Base-by-base conservation (phyloP, 2,797 vertebrate species). In the Phoeniculus purpureus region DNA sequence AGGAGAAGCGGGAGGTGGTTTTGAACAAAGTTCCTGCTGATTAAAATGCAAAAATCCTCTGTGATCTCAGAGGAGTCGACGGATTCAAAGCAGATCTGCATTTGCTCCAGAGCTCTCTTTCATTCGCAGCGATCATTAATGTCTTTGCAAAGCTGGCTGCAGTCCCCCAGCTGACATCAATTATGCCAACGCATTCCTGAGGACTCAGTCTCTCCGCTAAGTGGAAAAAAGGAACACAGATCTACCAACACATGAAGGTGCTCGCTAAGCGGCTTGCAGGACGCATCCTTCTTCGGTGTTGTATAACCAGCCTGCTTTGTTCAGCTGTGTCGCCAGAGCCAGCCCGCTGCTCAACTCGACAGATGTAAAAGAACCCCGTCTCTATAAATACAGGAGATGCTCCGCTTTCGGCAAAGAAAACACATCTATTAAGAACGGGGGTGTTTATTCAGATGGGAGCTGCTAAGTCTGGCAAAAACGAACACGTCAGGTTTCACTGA, bases 401-500 rank as follows among this genome's bases (percentile, higher is more conserved):
- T 95, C 59, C 78, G 80, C 54, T 73, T 88, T 89, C 17, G 43
- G 80, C 25, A 67, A 87, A 83, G 59, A 94, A 94, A 95, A 52
- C 19, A 21, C 31, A 50, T 62, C 62, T 72, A 77, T 82, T 89
- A 72, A 89, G 78, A 62, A 52, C 11, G 3, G 10, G 72, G 94
- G 94, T 48, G 43, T 14, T 65, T 15, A 13, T 77, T 48, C 73
- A 85, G 67, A 84, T 86, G 86, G 50, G 75, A 89, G 81, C 76
- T 95, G 87, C 73, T 95, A 94, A 81, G 70, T 80, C 89, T 93
- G 62, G 93, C 94, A 95, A 94, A 97, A 96, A 95, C 72, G 93
- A 97, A 90, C 79, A 94, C 80, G 96, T 94, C 94, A 96, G 81
- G 27, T 95, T 96, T 96, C 90, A 95, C 64, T 94, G 93, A 90